Percentiles rank a stretch among this genome's conserved stretches.
Evolutionary conservation across 2,888 invertebrate species (phyloP).

Genomic region (Chymomyza procnemis): DNA sequence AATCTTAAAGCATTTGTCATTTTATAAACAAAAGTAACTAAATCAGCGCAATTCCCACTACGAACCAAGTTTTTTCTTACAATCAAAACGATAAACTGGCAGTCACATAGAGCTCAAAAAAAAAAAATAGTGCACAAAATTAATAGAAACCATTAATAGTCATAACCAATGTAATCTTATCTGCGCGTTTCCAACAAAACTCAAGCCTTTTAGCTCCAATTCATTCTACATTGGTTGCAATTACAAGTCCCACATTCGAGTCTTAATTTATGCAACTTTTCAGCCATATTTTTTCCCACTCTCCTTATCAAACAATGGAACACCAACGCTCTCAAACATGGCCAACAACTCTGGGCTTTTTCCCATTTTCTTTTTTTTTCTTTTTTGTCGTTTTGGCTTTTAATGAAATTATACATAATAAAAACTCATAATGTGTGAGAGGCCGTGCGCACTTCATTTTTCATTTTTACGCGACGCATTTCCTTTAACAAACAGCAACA

Average conservation of each 20-base stretch:
- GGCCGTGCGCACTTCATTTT: slow-evolving; percentile 66
- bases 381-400: background rate
- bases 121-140: background rate
- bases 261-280: background rate
- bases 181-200: background rate
- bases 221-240: background rate
- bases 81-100: too few relatives aligned
- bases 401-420: slow-evolving; percentile 58
- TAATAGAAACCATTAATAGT: background rate
- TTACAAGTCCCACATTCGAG: too few relatives aligned
- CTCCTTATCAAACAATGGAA: background rate
- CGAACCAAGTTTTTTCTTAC: too few relatives aligned
- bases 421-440: slow-evolving; percentile 32
- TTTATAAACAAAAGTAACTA: too few relatives aligned
- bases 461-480: slow-evolving; percentile 70
- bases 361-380: too few relatives aligned
- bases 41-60: too few relatives aligned
- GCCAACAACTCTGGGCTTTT: background rate
- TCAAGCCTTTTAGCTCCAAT: background rate
- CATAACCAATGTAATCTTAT: background rate
- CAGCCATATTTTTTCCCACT: background rate
- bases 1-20: too few relatives aligned
- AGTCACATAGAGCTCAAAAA: too few relatives aligned
- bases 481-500: slow-evolving; percentile 46
- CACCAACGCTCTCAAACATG: background rate